Conservation (phyloP, 2,797 vertebrate genomes). For the Acipenser oxyrinchus region DNA sequence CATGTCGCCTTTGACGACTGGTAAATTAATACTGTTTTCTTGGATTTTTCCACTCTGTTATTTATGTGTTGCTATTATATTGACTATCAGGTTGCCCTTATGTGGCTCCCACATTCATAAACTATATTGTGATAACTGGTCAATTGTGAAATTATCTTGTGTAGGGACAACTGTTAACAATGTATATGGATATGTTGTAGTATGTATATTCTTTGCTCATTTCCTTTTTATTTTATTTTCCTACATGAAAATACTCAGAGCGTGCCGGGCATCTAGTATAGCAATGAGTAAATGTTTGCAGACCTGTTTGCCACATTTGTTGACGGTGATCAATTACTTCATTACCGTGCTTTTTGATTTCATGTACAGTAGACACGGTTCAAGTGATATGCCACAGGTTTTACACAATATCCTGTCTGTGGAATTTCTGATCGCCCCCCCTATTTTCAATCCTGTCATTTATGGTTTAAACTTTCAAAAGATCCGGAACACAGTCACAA, state of each 20-base stretch:
- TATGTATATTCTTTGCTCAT: slow-evolving; percentile 27
- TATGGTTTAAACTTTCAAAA: slow-evolving; percentile 48
- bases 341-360: slow-evolving; percentile 30
- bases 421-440: slow-evolving; percentile 48
- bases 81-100: slow-evolving; percentile 33
- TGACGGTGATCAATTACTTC: slow-evolving; percentile 36
- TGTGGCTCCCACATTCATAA: slow-evolving; percentile 36
- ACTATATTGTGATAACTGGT: slow-evolving; percentile 53
- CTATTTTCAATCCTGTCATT: slow-evolving; percentile 48
- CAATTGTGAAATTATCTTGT: slow-evolving; percentile 50
- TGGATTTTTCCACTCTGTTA: slow-evolving; percentile 40
- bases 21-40: slow-evolving; percentile 36
- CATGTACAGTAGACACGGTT: slow-evolving; percentile 39
- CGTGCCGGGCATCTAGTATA: slow-evolving; percentile 25
- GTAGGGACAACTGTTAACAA: slow-evolving; percentile 32
- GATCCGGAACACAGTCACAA: slow-evolving; percentile 31
- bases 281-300: slow-evolving; percentile 42
- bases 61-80: rapidly evolving
- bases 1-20: slow-evolving; percentile 34
- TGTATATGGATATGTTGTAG: slow-evolving; percentile 34
- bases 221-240: slow-evolving; percentile 38
- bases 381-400: background rate
- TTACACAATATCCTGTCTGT: slow-evolving; percentile 37
- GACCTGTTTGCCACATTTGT: slow-evolving; percentile 51
- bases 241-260: slow-evolving; percentile 39